Percentiles rank a stretch among this genome's conserved stretches.
phyloP scores from a whole-genome alignment of 2,113 vertebrate genomes.

The Strix aluco region DNA sequence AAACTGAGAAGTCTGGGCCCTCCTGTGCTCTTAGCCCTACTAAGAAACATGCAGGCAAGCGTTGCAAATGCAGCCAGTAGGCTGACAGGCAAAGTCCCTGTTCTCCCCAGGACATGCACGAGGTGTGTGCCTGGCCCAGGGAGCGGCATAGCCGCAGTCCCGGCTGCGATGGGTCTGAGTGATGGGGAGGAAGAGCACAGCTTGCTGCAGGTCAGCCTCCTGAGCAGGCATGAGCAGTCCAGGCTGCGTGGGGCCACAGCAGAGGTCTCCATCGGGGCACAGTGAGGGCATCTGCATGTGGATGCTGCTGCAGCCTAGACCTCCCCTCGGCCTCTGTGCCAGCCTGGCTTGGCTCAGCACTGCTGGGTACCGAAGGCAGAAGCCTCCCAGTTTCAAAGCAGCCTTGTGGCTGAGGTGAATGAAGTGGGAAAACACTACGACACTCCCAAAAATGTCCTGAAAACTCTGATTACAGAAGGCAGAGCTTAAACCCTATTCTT shows the following conservation, averaged over 20 bases:
- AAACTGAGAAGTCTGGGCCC: background rate
- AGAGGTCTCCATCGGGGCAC: fast-evolving
- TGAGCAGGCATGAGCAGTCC: background rate
- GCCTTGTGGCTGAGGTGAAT: background rate
- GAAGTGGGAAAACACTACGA: background rate
- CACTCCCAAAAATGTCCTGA: background rate
- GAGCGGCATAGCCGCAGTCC: fast-evolving
- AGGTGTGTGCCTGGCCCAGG: fast-evolving
- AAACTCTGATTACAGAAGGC: background rate
- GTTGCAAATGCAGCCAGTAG: background rate
- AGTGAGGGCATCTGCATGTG: fast-evolving
- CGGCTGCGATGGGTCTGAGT: background rate
- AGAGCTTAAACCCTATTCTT: background rate
- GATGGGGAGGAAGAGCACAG: background rate
- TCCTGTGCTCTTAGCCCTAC: background rate
- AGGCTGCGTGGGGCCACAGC: background rate
- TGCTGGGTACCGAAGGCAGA: background rate
- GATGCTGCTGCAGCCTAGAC: background rate
- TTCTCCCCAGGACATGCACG: background rate
- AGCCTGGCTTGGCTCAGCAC: background rate
- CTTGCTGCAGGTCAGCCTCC: background rate
- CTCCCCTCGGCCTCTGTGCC: background rate
- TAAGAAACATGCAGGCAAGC: background rate
- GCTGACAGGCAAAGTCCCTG: background rate
- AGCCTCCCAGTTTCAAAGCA: background rate